Evolutionary conservation across 2,113 vertebrate species (phyloP), one percentile per base, ranked within the genome.

Genomic region (Heterocephalus glaber): DNA sequence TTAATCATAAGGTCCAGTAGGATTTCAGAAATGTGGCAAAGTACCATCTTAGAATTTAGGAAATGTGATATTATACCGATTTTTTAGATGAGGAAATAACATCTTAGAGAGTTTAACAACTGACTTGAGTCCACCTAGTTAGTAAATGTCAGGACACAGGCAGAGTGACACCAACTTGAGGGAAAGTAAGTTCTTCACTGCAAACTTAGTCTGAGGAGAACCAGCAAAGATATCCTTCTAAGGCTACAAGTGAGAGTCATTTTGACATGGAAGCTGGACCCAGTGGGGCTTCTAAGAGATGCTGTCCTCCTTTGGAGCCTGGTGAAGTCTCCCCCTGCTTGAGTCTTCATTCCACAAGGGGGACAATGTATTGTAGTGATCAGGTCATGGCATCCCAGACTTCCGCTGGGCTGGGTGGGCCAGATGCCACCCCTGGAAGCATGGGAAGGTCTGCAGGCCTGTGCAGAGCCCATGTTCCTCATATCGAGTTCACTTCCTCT

Each of bases 1-100:
- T 72, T 66, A n/a, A 85, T 47, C 86, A 30, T 6, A 17, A 54
- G 54, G 76, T 5, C 1, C 3, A 17, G 24, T 30, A 35, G 65
- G 19, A 90, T 82, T 74, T 92, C 85, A 90, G 81, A 92, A 83
- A 52, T 35, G 44, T 66, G 89, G n/a, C 60, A 35, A 70, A 72
- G 35, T 26, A n/a, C 14, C 60, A 33, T 52, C 54, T 86, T 83
- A 35, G 28, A 90, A 72, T 3, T 70, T 66, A 90, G 47, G 35
- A 68, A 77, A 56, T 3, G 52, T 38, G 41, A 6, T 70, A 10
- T 80, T 14, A 89, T 33, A 13, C 3, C 49, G 35, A 94, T 89
- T 83, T 86, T 52, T 17, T 35, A 86, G 61, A 77, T 72, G 68
- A 77, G 8, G 49, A 74, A 80, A 68, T 44, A 41, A 60, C 76